Conservation (phyloP, 2,113 vertebrate species). For the Rhinoderma darwinii region DNA sequence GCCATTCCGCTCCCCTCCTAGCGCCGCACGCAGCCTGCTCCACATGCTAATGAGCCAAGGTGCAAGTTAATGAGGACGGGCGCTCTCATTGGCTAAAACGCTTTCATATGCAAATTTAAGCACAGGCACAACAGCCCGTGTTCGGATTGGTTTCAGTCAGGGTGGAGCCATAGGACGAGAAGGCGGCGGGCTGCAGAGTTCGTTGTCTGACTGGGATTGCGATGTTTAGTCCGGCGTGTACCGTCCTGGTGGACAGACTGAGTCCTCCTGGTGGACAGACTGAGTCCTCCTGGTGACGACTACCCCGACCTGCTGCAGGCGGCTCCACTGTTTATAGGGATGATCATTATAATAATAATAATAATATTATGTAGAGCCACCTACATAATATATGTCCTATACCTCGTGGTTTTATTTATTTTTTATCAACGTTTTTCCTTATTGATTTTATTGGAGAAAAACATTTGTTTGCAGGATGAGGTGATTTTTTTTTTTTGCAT, state of each 20-base stretch:
- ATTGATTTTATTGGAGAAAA: too few relatives aligned
- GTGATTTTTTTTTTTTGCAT: too few relatives aligned
- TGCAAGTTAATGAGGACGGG: conserved; percentile 57
- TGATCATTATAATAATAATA: too few relatives aligned
- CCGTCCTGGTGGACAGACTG: not conserved
- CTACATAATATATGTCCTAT: too few relatives aligned
- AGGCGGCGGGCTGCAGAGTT: not conserved
- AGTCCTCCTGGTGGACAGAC: not conserved
- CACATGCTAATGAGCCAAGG: conserved; percentile 49
- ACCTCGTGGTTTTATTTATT: too few relatives aligned
- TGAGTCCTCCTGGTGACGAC: too few relatives aligned
- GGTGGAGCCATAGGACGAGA: not conserved
- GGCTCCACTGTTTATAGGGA: too few relatives aligned
- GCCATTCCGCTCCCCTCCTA: not conserved
- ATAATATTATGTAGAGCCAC: too few relatives aligned
- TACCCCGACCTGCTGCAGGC: too few relatives aligned
- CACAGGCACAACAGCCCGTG: not conserved
- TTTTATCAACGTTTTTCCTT: too few relatives aligned
- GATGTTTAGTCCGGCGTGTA: not conserved
- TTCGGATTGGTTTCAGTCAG: not conserved
- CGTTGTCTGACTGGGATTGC: not conserved
- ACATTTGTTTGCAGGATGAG: too few relatives aligned
- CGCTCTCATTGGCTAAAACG: conserved; percentile 34
- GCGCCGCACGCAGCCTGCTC: conserved; percentile 17
- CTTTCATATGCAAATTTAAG: conserved; percentile 49